phyloP scores from a whole-genome alignment of 2,113 vertebrate species.

The Physeter macrocephalus region DNA sequence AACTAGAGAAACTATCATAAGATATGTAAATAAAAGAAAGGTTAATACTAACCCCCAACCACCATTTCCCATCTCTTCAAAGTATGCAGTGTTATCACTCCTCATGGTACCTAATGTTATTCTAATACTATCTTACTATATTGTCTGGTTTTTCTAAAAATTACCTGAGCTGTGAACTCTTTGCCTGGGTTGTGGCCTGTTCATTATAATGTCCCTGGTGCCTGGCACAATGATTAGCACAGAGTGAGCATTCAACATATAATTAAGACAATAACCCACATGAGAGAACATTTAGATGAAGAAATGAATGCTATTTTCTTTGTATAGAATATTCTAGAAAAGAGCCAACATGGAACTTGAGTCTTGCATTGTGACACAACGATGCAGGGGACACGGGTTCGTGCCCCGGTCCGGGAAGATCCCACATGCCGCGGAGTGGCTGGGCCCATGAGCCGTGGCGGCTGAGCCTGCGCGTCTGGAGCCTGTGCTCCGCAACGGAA shows the following conservation, averaged over 20 bases:
- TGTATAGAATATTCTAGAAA: neutral
- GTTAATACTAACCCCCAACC: neutral
- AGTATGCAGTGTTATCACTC: neutral
- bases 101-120: neutral
- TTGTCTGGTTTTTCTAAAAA: neutral
- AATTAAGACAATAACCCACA: neutral
- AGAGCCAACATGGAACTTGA: neutral
- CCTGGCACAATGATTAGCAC: neutral
- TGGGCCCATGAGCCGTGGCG: no score
- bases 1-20: neutral
- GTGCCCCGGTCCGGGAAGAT: no score
- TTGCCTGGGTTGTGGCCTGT: neutral
- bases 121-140: neutral
- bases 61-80: neutral
- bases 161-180: neutral
- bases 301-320: neutral
- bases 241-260: neutral
- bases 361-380: neutral
- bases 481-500: no score
- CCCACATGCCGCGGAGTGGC: no score
- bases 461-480: no score
- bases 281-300: neutral
- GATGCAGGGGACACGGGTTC: no score
- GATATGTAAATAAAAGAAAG: neutral
- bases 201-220: neutral